Evolutionary conservation across 2,888 invertebrate genomes (phyloP).

Genomic region (Dioctria rufipes): DNA sequence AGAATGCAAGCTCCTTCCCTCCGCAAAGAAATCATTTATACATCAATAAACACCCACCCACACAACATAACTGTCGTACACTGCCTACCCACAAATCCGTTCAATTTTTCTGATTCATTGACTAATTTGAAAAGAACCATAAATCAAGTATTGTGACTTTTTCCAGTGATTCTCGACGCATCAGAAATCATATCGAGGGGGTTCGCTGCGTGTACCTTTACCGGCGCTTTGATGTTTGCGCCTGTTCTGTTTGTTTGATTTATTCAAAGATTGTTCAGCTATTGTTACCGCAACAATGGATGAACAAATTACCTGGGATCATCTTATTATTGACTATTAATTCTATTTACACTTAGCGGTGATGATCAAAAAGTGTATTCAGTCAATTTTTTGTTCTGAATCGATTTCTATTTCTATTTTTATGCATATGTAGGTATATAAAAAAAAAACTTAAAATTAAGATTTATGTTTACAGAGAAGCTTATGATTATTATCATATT

Average conservation of each 20-base stretch:
- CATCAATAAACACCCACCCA: too few relatives aligned
- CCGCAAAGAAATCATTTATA: too few relatives aligned
- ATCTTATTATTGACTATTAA: slow-evolving; percentile 36
- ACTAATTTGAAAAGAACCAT: slow-evolving; percentile 22
- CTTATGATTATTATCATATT: too few relatives aligned
- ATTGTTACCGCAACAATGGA: slow-evolving; percentile 33
- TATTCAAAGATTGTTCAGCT: slow-evolving; percentile 34
- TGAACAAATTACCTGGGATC: slow-evolving; percentile 38
- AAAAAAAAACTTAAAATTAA: too few relatives aligned
- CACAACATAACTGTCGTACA: too few relatives aligned
- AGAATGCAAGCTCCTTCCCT: too few relatives aligned
- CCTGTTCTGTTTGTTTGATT: slow-evolving; percentile 36
- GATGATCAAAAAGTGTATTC: background rate
- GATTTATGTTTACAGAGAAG: too few relatives aligned
- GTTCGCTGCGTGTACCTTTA: slow-evolving; percentile 2
- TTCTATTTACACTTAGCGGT: slow-evolving; percentile 42
- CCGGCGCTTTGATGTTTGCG: slow-evolving; percentile 41
- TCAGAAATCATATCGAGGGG: background rate
- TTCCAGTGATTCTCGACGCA: background rate
- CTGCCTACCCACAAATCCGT: background rate
- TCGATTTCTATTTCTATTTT: too few relatives aligned
- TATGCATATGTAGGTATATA: too few relatives aligned
- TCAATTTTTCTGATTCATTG: slow-evolving; percentile 30
- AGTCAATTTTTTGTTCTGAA: too few relatives aligned
- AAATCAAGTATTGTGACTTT: slow-evolving; percentile 21